These are phyloP conservation scores for Apotomis turbidana DNA, from an alignment of 2,888 invertebrate genomes.

Conservation along the genomic window DNA sequence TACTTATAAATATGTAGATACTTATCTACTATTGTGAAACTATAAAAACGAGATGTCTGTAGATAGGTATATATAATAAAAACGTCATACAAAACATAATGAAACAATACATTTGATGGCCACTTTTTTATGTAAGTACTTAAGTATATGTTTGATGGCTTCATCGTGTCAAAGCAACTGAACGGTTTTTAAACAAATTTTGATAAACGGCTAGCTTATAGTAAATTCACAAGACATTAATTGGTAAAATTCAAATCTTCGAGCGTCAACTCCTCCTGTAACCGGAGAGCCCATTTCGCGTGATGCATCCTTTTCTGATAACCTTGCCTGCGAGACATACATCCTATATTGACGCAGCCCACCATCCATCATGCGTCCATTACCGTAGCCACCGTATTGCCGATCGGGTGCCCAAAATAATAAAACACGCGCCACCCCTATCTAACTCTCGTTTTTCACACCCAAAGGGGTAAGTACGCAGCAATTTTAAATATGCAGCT, in stretches of 20 bases:
- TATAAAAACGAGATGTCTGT: no score
- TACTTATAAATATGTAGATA: no score
- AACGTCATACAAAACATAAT: no score
- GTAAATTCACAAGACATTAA: not conserved
- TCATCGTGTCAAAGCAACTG: no score
- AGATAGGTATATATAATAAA: no score
- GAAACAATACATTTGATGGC: no score
- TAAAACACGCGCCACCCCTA: slow-evolving; percentile 38
- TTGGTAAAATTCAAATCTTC: not conserved
- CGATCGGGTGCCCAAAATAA: slow-evolving; percentile 31
- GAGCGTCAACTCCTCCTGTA: not conserved
- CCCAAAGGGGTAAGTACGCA: slow-evolving; percentile 31
- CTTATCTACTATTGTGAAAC: no score
- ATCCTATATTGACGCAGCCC: slow-evolving; percentile 5
- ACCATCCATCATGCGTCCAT: slow-evolving; percentile 37
- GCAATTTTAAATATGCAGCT: slow-evolving; percentile 3
- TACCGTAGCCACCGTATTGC: slow-evolving; percentile 20
- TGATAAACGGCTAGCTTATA: no score
- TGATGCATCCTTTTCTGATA: slow-evolving; percentile 26
- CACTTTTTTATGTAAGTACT: no score
- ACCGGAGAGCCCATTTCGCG: slow-evolving; percentile 13
- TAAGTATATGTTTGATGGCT: no score
- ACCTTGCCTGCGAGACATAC: slow-evolving; percentile 9
- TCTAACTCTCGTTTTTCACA: slow-evolving; percentile 41
- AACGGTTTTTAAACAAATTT: no score